Evolutionary conservation across 2,888 invertebrate species (phyloP).

Genomic region (Drosophila peninsularis): DNA sequence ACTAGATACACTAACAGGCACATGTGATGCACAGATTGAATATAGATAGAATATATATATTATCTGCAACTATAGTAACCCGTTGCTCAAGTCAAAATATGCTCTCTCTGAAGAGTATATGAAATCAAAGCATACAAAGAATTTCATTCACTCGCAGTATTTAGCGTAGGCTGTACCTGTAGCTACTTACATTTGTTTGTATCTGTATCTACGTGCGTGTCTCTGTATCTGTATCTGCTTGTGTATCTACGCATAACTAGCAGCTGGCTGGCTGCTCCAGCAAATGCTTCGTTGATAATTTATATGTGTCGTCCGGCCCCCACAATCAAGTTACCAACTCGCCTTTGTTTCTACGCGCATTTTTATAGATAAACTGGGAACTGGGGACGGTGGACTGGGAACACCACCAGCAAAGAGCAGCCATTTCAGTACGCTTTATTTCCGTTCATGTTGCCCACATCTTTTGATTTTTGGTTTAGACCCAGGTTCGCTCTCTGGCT

Average conservation of each 20-base stretch:
- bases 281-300: conserved; percentile 67
- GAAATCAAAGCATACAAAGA: conserved; percentile 15
- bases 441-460: conserved; percentile 69
- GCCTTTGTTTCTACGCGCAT: conserved; percentile 69
- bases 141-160: conserved; percentile 52
- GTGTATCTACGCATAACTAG: conserved; percentile 44
- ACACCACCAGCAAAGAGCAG: conserved; percentile 2
- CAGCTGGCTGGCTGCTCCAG: conserved; percentile 16
- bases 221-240: conserved; percentile 16
- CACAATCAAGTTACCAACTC: conserved; percentile 73
- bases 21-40: background rate
- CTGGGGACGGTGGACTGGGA: background rate
- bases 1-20: conserved; percentile 9
- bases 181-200: conserved; percentile 34
- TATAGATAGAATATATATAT: no score
- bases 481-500: conserved; percentile 8
- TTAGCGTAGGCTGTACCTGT: conserved; percentile 46
- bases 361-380: conserved; percentile 50
- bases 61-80: no score
- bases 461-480: conserved; percentile 57
- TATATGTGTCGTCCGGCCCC: conserved; percentile 79
- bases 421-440: conserved; percentile 59
- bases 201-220: conserved; percentile 20
- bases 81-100: background rate
- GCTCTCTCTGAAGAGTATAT: background rate